Evolutionary conservation across 2,888 invertebrate genomes (phyloP).

Genomic region (Petrolisthes manimaculis): DNA sequence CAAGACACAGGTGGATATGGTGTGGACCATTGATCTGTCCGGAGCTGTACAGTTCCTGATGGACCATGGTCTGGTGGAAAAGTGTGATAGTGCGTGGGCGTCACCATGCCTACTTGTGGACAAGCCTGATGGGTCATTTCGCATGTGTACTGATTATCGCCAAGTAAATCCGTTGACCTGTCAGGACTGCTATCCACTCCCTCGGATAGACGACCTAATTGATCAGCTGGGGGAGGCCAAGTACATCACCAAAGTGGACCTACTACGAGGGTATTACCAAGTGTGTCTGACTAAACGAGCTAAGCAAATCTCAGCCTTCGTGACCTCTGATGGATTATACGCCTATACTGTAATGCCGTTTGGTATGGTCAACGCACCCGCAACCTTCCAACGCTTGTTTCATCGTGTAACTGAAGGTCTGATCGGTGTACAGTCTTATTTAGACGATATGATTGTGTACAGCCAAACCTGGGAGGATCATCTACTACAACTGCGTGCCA

Average conservation of each 20-base stretch:
- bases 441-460: background rate
- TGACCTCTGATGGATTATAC: constrained; percentile 3
- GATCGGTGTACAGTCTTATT: no score
- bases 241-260: background rate
- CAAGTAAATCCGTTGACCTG: background rate
- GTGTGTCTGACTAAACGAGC: no score
- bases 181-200: background rate
- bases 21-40: no score
- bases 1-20: no score
- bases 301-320: constrained; percentile 12
- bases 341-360: constrained; percentile 5
- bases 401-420: background rate
- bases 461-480: background rate
- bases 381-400: background rate
- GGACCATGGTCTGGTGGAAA: background rate
- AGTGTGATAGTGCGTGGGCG: background rate
- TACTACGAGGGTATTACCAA: background rate
- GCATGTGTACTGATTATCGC: background rate
- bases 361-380: constrained; percentile 1
- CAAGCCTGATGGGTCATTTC: no score
- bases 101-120: constrained; percentile 10
- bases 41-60: background rate
- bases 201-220: no score
- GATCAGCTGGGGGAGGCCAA: background rate
- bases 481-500: background rate